These are phyloP conservation scores for Sitta europaea DNA, from an alignment of 2,113 vertebrate genomes.

Conservation along the genomic window DNA sequence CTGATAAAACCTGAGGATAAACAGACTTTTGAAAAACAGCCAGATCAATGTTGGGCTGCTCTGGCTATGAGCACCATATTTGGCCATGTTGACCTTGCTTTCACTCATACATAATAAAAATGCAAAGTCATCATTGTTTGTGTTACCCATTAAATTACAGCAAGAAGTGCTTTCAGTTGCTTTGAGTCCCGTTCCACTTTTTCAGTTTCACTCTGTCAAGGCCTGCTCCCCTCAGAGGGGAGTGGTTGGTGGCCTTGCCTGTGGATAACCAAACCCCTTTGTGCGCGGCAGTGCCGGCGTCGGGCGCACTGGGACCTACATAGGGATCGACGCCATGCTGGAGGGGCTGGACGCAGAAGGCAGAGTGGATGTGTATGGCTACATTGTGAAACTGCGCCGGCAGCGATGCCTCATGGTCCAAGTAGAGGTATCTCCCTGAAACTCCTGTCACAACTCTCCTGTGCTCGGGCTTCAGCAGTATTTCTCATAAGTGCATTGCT, in stretches of 20 bases:
- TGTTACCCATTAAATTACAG: neutral
- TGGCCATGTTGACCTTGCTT: neutral
- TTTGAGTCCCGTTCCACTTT: neutral
- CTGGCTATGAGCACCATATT: neutral
- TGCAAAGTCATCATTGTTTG: neutral
- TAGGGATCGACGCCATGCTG: constrained; percentile 94
- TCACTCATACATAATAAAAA: neutral
- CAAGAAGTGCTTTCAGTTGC: neutral
- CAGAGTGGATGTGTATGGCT: constrained; percentile 91
- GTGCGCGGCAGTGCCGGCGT: constrained; percentile 84
- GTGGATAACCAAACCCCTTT: neutral
- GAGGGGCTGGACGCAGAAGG: constrained; percentile 88
- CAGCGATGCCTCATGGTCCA: constrained; percentile 98
- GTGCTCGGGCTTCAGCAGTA: neutral
- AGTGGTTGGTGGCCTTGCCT: neutral
- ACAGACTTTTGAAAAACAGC: neutral
- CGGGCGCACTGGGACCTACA: constrained; percentile 93
- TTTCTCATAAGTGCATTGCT: neutral
- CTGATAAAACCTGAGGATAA: neutral
- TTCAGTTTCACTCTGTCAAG: neutral
- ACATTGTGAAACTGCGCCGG: constrained; percentile 84
- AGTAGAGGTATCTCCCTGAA: constrained; percentile 84
- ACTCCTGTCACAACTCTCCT: neutral
- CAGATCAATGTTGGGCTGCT: neutral
- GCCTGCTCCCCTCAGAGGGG: neutral